phyloP scores from a whole-genome alignment of 2,113 vertebrate genomes.

The Globicephala melas region DNA sequence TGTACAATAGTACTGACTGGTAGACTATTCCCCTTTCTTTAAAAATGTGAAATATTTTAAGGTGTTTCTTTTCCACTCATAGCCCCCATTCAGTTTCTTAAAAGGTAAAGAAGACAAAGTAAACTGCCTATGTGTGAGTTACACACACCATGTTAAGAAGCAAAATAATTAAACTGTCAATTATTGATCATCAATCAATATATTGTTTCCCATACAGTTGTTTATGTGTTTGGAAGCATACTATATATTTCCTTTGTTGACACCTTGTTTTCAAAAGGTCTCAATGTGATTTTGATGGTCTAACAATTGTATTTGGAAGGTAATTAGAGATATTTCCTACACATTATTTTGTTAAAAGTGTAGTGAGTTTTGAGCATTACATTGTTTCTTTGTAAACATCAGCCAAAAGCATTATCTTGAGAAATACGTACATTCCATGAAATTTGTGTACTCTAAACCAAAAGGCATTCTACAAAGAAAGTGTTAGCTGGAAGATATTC shows the following conservation, averaged over 20 bases:
- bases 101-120: neutral
- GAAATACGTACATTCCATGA: neutral
- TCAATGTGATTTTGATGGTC: neutral
- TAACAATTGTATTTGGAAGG: neutral
- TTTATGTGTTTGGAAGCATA: neutral
- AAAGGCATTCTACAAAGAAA: neutral
- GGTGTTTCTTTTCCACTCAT: neutral
- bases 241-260: neutral
- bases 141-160: neutral
- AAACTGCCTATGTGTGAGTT: neutral
- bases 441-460: neutral
- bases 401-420: constrained; percentile 6
- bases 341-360: neutral
- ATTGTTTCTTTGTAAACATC: neutral
- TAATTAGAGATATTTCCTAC: neutral
- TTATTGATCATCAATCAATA: neutral
- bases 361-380: neutral
- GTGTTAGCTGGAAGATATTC: neutral
- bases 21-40: neutral
- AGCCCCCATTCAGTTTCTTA: neutral
- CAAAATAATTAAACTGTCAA: neutral
- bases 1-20: neutral
- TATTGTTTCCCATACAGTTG: neutral
- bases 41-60: neutral
- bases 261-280: neutral